Base-by-base conservation (phyloP, 2,797 vertebrate species). In the Enteromius trimaculatus region DNA sequence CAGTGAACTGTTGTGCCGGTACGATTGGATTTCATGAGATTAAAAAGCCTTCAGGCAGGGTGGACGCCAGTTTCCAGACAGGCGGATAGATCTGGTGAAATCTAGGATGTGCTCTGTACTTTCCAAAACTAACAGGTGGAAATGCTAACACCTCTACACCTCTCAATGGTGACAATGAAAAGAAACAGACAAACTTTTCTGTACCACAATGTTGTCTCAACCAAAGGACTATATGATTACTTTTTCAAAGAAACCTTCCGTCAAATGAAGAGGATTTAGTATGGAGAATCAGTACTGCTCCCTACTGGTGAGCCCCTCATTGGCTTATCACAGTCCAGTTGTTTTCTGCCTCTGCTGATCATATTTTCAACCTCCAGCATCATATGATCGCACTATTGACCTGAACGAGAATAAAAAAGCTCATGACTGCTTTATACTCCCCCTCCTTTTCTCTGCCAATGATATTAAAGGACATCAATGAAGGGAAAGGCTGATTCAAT, bases 381-480 rank as follows among this genome's bases (percentile, higher is more conserved):
- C 91, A 92, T 91, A 88, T 90, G 92, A 93, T 65, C 51, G 11
- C 42, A 60, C 21, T 31, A 62, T 49, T 51, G 77, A 66, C 58
- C 75, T 68, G 23, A 34, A 90, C 84, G 66, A 66, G 85, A 86
- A 86, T 86, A 84, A 83, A 86, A 86, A 87, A 86, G 70, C 90
- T 91, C 90, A 90, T 89, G 87, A 90, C 88, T 88, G 89, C 89
- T 88, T 86, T 88, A 85, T 58, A 14, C 47, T 44, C 44, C 21
- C 29, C 51, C 34, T 31, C 31, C 10, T 29, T 3, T 34, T 29
- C 60, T 76, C 47, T 14, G 31, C 60, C 31, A 76, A 86, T 74
- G 29, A 84, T 77, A 78, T 69, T 34, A 87, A 84, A 81, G 77
- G 82, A 60, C 84, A 84, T 69, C 62, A 69, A 86, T 58, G 83